Evolutionary conservation across 2,797 vertebrate genomes (phyloP).

Genomic region (Brachymystax lenok): DNA sequence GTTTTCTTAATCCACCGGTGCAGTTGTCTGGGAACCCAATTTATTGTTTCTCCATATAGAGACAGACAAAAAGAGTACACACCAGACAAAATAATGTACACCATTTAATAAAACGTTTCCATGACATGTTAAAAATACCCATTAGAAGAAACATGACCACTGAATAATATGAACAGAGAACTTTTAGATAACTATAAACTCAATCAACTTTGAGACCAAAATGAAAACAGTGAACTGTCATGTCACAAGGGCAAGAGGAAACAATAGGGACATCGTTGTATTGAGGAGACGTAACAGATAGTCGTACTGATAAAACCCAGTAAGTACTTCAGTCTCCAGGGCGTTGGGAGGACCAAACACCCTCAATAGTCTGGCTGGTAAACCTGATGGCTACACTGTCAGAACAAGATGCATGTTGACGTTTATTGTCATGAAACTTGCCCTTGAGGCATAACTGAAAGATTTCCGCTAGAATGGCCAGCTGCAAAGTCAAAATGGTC

Average conservation of each 20-base stretch:
- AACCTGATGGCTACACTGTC: conserved; percentile 19
- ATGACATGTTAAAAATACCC: conserved; percentile 73
- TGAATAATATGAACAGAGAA: conserved; percentile 59
- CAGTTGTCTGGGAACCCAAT: conserved; percentile 45
- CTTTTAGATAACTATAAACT: conserved; percentile 46
- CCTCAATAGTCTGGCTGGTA: conserved; percentile 50
- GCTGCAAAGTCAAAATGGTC: too few relatives aligned
- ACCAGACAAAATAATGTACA: conserved; percentile 69
- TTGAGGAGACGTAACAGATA: background rate
- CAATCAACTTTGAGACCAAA: conserved; percentile 29
- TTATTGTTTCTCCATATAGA: conserved; percentile 65
- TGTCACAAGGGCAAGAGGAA: conserved; percentile 33
- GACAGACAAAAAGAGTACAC: conserved; percentile 62
- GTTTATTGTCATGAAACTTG: too few relatives aligned
- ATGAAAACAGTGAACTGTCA: conserved; percentile 50
- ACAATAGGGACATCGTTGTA: conserved; percentile 28
- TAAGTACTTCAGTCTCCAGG: conserved; percentile 55
- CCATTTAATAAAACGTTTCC: conserved; percentile 71
- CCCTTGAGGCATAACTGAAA: too few relatives aligned
- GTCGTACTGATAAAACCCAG: conserved; percentile 77
- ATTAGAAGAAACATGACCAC: conserved; percentile 67
- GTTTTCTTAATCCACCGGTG: too few relatives aligned
- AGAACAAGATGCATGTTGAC: conserved; percentile 9
- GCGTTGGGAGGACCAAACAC: conserved; percentile 23
- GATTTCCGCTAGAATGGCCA: too few relatives aligned